These are phyloP conservation scores for Prunella himalayana DNA, from an alignment of 2,113 vertebrate species.

Conservation along the genomic window DNA sequence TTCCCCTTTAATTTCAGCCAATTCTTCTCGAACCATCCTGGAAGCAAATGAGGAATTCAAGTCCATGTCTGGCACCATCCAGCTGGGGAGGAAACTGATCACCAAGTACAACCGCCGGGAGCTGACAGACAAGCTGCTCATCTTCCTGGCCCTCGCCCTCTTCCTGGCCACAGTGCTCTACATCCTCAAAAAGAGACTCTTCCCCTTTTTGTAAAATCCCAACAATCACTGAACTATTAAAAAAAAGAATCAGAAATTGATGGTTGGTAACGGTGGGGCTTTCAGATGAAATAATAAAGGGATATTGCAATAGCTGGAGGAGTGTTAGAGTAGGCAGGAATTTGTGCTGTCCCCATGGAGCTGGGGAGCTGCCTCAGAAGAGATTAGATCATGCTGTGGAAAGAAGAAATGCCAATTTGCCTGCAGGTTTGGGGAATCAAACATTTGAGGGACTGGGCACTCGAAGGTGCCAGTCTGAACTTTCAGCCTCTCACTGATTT, in stretches of 20 bases:
- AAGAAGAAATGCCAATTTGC: not conserved
- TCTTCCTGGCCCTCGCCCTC: conserved; percentile 91
- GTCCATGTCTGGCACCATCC: conserved; percentile 95
- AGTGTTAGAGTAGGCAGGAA: not conserved
- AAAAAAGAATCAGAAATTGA: not conserved
- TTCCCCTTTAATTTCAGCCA: conserved; percentile 72
- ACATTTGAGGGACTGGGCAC: not conserved
- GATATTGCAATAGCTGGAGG: not conserved
- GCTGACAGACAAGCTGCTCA: conserved; percentile 94
- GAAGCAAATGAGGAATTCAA: conserved; percentile 97
- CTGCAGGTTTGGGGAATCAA: not conserved
- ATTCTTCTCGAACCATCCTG: conserved; percentile 89
- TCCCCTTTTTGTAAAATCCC: conserved; percentile 83
- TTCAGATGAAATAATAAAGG: not conserved
- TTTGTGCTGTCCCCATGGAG: not conserved
- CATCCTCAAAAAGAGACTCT: conserved; percentile 95
- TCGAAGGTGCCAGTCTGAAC: not conserved
- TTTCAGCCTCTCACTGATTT: not conserved
- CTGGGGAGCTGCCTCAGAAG: not conserved
- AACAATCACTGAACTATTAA: not conserved
- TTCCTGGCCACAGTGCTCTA: conserved; percentile 95
- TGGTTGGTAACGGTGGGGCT: not conserved
- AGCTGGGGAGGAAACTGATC: conserved; percentile 93
- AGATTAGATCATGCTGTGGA: not conserved
- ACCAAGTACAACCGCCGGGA: conserved; percentile 97